Percentiles rank a stretch among this genome's conserved stretches.
Conservation (phyloP, 2,888 invertebrate species). For the Bombyx huttoni region DNA sequence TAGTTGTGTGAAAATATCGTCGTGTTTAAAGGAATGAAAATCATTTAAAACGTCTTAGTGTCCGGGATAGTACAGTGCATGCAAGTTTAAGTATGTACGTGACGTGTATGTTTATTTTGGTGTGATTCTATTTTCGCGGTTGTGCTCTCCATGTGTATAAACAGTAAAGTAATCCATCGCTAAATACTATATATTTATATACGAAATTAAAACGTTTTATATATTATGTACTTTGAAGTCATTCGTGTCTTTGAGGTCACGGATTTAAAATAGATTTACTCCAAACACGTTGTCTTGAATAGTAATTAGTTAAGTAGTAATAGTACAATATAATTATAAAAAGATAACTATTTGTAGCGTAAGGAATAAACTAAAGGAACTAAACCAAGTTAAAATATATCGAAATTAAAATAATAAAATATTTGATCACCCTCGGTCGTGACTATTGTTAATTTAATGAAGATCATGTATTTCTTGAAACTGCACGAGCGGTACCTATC, state of each 20-base stretch:
- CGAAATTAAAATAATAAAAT: too few species aligned
- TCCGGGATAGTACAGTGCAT: constrained; percentile 24
- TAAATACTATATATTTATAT: constrained; percentile 4
- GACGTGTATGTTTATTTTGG: constrained; percentile 49
- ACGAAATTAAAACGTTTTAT: neutral
- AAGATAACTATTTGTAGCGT: too few species aligned
- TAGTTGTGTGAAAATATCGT: constrained; percentile 23
- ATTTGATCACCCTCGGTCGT: too few species aligned
- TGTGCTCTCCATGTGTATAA: constrained; percentile 46
- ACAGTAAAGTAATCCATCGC: constrained; percentile 35
- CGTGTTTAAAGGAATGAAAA: constrained; percentile 26
- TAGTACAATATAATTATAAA: too few species aligned
- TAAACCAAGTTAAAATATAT: too few species aligned
- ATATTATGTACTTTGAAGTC: neutral
- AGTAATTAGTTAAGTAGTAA: neutral
- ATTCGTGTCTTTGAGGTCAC: neutral
- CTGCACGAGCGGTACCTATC: too few species aligned
- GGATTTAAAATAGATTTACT: neutral
- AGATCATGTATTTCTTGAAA: too few species aligned
- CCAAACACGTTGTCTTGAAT: neutral
- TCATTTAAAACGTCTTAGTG: constrained; percentile 17
- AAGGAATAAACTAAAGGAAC: too few species aligned
- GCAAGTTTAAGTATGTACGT: constrained; percentile 26
- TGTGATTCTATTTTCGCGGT: constrained; percentile 50
- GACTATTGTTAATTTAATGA: too few species aligned